Conservation (phyloP, 2,888 invertebrate species). For the Cerceris ruficornis region DNA sequence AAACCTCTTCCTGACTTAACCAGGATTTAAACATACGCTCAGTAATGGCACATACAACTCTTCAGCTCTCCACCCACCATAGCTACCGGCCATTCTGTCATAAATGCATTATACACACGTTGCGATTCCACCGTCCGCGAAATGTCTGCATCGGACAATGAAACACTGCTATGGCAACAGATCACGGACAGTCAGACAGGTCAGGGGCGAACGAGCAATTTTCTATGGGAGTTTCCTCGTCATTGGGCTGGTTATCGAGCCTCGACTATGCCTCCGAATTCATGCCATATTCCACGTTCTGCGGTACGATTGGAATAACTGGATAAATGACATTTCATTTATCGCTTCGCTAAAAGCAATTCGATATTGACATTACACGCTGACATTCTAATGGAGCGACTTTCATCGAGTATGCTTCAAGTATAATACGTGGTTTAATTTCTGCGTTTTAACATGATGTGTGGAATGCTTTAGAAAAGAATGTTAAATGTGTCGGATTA, state of each 20-base stretch:
- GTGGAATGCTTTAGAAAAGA: too few relatives aligned
- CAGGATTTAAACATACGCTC: too few relatives aligned
- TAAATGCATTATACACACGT: neutral
- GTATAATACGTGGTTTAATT: too few relatives aligned
- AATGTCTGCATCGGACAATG: constrained; percentile 48
- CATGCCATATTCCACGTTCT: neutral
- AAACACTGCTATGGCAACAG: constrained; percentile 32
- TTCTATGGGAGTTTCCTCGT: too few relatives aligned
- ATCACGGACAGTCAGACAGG: neutral
- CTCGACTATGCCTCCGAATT: neutral
- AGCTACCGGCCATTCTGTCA: too few relatives aligned
- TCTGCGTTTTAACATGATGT: too few relatives aligned
- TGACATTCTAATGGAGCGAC: neutral
- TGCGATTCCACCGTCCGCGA: constrained; percentile 11
- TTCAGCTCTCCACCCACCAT: too few relatives aligned
- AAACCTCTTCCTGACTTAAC: too few relatives aligned
- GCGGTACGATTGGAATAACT: neutral
- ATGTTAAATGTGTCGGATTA: too few relatives aligned
- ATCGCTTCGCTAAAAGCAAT: neutral
- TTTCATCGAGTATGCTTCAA: too few relatives aligned
- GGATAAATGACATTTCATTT: neutral
- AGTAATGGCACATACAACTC: too few relatives aligned
- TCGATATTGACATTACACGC: neutral
- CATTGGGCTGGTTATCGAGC: neutral
- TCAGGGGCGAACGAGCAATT: too few relatives aligned